Percentiles rank a stretch among this genome's conserved stretches.
Evolutionary conservation across 2,113 vertebrate genomes (phyloP).

Genomic region (Pongo abelii): DNA sequence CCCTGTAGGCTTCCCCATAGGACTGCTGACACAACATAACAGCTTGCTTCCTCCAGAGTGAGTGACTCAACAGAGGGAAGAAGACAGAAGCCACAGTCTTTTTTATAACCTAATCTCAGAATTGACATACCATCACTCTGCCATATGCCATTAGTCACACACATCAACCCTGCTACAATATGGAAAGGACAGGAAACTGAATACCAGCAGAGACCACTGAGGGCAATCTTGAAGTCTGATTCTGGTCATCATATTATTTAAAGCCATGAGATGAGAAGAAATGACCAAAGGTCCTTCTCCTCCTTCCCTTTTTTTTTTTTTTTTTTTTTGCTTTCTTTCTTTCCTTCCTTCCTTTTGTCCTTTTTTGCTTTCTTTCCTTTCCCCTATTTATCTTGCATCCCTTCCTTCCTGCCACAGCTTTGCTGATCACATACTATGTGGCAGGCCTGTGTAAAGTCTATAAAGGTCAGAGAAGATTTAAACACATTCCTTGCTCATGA

Average conservation of each 20-base stretch:
- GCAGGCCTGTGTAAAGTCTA: background rate
- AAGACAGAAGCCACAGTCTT: background rate
- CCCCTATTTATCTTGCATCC: background rate
- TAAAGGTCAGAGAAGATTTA: background rate
- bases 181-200: too few relatives aligned
- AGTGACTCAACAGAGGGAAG: background rate
- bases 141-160: background rate
- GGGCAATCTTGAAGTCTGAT: background rate
- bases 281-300: background rate
- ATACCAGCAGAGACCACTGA: background rate
- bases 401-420: background rate
- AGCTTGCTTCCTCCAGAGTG: background rate
- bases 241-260: background rate
- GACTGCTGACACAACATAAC: background rate
- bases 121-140: background rate
- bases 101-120: slow-evolving; percentile 28
- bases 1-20: background rate
- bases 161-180: background rate
- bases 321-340: background rate
- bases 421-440: background rate
- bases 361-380: background rate
- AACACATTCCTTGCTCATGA: background rate
- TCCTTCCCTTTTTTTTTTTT: background rate
- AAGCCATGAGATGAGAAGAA: background rate
- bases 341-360: background rate